phyloP scores from a whole-genome alignment of 2,797 vertebrate species.

The Molossus alvarezi region DNA sequence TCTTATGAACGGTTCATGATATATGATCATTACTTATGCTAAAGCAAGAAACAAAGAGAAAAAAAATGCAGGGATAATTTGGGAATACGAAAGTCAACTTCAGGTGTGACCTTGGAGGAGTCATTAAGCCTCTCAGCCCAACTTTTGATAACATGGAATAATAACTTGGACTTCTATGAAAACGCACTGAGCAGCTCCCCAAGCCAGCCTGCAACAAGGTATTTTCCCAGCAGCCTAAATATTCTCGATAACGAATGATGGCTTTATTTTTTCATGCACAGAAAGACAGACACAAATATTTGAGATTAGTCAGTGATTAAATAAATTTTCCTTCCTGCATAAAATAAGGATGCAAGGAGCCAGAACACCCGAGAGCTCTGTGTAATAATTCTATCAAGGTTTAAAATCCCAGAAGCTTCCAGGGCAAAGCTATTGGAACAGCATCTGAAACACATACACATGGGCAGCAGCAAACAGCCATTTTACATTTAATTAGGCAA shows the following conservation, averaged over 20 bases:
- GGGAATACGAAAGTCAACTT: slow-evolving; percentile 57
- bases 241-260: background rate
- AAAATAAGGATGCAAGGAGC: background rate
- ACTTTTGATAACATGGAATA: slow-evolving; percentile 34
- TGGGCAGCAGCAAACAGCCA: slow-evolving; percentile 39
- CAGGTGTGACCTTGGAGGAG: slow-evolving; percentile 68
- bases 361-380: slow-evolving; percentile 52
- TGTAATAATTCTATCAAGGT: background rate
- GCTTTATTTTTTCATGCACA: slow-evolving; percentile 14
- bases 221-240: slow-evolving; percentile 60
- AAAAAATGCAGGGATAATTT: slow-evolving; percentile 12
- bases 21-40: background rate
- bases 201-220: background rate
- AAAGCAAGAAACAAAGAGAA: slow-evolving; percentile 45
- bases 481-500: slow-evolving; percentile 88
- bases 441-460: background rate
- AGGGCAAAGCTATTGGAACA: background rate
- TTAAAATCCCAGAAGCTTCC: slow-evolving; percentile 9
- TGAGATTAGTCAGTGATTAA: slow-evolving; percentile 59
- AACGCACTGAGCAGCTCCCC: slow-evolving; percentile 23
- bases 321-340: slow-evolving; percentile 53
- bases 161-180: slow-evolving; percentile 66
- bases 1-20: background rate
- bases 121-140: slow-evolving; percentile 8
- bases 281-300: slow-evolving; percentile 48